Percentiles rank a stretch among this genome's conserved stretches.
Conservation (phyloP, 2,113 vertebrate species). For the Pedetes capensis region DNA sequence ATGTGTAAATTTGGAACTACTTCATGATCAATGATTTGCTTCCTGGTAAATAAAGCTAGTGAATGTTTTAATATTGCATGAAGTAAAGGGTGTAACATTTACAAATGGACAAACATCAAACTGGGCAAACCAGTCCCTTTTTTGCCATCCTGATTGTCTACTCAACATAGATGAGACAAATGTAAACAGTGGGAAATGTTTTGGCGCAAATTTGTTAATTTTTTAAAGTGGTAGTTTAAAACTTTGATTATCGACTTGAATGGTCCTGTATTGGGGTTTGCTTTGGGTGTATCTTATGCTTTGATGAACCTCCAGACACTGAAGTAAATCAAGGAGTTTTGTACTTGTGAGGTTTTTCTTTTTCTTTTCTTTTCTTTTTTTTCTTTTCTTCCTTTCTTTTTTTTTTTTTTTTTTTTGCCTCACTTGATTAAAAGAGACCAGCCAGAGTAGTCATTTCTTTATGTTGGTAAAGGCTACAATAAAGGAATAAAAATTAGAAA, state of each 20-base stretch:
- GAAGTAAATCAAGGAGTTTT: not conserved
- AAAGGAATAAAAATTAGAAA: not conserved
- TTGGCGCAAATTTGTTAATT: not conserved
- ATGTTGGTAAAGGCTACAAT: not conserved
- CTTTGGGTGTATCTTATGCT: constrained; percentile 28
- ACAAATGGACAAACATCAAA: constrained; percentile 2
- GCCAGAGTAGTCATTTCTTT: not conserved
- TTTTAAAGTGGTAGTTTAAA: not conserved
- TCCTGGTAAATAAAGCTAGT: constrained; percentile 45
- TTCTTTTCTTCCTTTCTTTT: too few relatives aligned
- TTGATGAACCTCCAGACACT: not conserved
- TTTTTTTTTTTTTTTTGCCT: constrained; percentile 18
- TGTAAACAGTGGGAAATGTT: constrained; percentile 20
- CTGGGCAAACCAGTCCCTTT: not conserved
- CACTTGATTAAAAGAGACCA: not conserved
- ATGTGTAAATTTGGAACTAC: constrained; percentile 54
- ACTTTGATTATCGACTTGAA: not conserved
- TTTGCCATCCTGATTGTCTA: constrained; percentile 46
- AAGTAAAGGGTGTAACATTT: constrained; percentile 9
- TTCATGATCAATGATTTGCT: constrained; percentile 62
- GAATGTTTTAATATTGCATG: constrained; percentile 44
- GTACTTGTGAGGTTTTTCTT: not conserved
- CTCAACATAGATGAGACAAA: not conserved
- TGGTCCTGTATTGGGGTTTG: not conserved
- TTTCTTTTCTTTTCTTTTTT: too few relatives aligned